phyloP scores from a whole-genome alignment of 2,113 vertebrate species.

The Mirza zaza region DNA sequence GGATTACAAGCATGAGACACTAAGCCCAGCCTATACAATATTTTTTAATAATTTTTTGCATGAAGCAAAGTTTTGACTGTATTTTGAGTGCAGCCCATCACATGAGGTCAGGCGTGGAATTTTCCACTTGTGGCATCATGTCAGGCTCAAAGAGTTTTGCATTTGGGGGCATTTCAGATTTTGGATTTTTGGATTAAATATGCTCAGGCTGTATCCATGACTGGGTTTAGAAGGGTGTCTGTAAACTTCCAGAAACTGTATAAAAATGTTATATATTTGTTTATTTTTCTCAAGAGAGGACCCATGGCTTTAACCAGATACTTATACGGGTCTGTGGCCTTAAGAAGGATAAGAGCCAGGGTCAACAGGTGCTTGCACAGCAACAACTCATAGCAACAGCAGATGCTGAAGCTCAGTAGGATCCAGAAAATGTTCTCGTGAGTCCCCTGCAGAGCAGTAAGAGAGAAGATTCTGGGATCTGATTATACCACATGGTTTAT shows the following conservation, averaged over 20 bases:
- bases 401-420: not conserved
- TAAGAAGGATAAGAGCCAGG: not conserved
- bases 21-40: too few species aligned
- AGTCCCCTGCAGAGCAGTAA: not conserved
- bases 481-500: not conserved
- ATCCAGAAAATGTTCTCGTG: not conserved
- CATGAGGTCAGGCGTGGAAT: not conserved
- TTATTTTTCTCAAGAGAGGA: not conserved
- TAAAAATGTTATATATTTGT: not conserved
- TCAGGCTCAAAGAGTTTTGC: not conserved
- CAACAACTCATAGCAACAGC: not conserved
- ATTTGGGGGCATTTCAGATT: not conserved
- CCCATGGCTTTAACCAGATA: not conserved
- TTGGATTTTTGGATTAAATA: not conserved
- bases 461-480: not conserved
- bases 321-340: not conserved
- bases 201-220: not conserved
- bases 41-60: not conserved
- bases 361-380: not conserved
- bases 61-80: not conserved
- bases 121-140: not conserved
- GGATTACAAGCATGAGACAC: too few species aligned
- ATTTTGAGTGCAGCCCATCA: not conserved
- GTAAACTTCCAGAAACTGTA: not conserved
- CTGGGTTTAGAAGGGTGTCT: not conserved